Evolutionary conservation across 2,113 vertebrate species (phyloP), one percentile per base, ranked within the genome.

Genomic region (Xiphophorus couchianus): DNA sequence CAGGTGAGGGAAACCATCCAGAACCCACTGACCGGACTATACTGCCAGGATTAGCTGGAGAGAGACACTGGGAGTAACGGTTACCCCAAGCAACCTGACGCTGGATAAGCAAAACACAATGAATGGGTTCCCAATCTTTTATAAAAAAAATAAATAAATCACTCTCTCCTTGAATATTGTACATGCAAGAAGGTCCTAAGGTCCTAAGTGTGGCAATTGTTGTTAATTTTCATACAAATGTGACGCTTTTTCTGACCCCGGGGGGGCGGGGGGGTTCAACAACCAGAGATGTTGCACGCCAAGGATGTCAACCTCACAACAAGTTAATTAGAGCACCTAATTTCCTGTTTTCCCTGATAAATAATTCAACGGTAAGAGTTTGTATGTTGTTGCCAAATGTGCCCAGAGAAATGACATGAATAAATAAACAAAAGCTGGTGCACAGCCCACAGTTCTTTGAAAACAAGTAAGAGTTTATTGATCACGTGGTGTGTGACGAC

Each of bases 401-500:
- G 22, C 80, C 42, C 69, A 77, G 78, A 75, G 79, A 62, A 62
- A 51, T 60, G 27, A 74, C 2, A 25, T 33, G 30, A 76, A 71
- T 69, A n/a, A 69, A 70, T 22, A 73, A 74, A 78, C 28, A 66
- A 44, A 37, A 66, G 69, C 80, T 29, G 27, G 77, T 66, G 33
- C 64, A 11, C 9, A 82, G 30, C 28, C 77, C 25, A 33, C 29
- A 19, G 61, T 76, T 74, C 30, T 64, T 30, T 74, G 6, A 74
- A 75, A 82, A 77, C 15, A 67, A 64, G 14, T 51, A 61, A 62
- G 58, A 76, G 4, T 73, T 73, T 70, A 76, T 82, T 82, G 60
- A 84, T 81, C 30, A 68, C 73, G 69, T 77, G 70, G 10, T 78
- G 76, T 71, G 78, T 82, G 76, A 65, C 67, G 60, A 76, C 13